These are phyloP conservation scores for Piscicola geometra DNA, from an alignment of 2,888 invertebrate genomes.

Conservation along the genomic window DNA sequence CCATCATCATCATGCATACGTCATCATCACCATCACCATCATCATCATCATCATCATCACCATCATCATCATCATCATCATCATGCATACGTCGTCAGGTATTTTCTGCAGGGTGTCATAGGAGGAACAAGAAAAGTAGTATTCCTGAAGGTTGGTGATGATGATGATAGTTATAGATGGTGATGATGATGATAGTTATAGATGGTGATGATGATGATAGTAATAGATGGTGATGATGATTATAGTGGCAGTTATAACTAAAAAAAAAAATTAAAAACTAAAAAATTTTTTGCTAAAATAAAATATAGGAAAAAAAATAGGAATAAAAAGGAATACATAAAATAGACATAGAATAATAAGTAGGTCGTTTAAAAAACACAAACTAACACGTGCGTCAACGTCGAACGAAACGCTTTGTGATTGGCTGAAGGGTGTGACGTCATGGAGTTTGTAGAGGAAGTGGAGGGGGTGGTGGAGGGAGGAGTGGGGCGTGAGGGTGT, in stretches of 20 bases:
- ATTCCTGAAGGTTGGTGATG: background rate
- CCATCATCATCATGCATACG: conserved; percentile 24
- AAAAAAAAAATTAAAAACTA: background rate
- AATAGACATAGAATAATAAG: background rate
- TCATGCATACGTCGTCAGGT: background rate
- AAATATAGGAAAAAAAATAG: no score
- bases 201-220: conserved; percentile 22
- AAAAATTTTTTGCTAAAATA: no score
- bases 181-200: background rate
- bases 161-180: background rate
- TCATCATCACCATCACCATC: background rate
- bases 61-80: background rate
- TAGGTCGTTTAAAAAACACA: background rate
- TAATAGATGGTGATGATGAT: conserved; percentile 25
- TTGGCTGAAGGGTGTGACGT: background rate
- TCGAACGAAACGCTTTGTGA: background rate
- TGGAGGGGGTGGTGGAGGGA: background rate
- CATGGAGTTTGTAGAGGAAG: conserved; percentile 4
- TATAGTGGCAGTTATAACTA: no score
- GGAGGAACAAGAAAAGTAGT: background rate
- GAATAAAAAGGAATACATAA: background rate
- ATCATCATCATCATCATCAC: background rate
- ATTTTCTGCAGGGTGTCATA: conserved; percentile 6
- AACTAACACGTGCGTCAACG: background rate
- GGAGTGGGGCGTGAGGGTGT: background rate